Conservation (phyloP, 2,113 vertebrate genomes). For the Megaceryle torquata region DNA sequence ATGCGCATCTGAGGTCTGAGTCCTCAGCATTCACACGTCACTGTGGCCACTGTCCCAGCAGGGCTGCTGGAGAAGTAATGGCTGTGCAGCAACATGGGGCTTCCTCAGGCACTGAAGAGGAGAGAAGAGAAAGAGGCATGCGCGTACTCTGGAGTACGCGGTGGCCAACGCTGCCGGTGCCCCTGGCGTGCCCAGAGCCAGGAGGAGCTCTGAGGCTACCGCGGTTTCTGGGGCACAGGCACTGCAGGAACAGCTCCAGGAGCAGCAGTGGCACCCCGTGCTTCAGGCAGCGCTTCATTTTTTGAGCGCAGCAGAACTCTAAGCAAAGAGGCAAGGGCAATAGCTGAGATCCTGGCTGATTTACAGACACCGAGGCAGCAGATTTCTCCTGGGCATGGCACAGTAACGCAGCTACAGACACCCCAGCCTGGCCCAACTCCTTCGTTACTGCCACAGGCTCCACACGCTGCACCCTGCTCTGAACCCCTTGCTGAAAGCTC, state of each 20-base stretch:
- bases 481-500: neutral
- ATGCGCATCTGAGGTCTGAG: neutral
- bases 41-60: neutral
- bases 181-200: accelerated
- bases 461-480: neutral
- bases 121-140: neutral
- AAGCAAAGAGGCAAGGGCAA: neutral
- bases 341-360: neutral
- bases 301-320: neutral
- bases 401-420: neutral
- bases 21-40: neutral
- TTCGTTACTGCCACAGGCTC: neutral
- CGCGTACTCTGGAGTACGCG: accelerated
- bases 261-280: neutral
- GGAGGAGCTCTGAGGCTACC: accelerated
- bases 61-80: neutral
- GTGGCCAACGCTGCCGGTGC: neutral
- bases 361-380: neutral
- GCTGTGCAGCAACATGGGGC: accelerated
- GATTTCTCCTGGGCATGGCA: neutral
- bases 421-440: neutral
- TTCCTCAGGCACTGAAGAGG: neutral
- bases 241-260: neutral
- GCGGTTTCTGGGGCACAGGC: neutral
- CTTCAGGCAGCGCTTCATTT: neutral